Percentiles rank a stretch among this genome's conserved stretches.
These are phyloP conservation scores for Arothron firmamentum DNA, from an alignment of 2,113 vertebrate genomes.

Conservation along the genomic window DNA sequence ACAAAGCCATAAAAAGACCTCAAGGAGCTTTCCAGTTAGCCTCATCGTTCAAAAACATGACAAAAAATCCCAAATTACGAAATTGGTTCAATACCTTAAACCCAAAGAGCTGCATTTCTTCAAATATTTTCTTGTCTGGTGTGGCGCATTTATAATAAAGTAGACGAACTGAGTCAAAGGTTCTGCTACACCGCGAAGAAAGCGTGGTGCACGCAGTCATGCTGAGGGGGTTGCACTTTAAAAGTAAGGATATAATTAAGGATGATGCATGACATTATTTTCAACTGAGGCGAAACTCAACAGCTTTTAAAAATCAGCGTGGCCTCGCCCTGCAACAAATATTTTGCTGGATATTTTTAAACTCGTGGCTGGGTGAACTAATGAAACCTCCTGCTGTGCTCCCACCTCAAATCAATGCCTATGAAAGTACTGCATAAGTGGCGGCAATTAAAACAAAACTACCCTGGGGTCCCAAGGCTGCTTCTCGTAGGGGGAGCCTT, in stretches of 20 bases:
- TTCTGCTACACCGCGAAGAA: neutral
- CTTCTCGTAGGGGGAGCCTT: constrained; percentile 16
- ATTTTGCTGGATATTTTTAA: constrained; percentile 7
- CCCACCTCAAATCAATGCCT: constrained; percentile 1
- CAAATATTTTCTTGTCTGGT: no score
- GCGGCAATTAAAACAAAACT: constrained; percentile 19
- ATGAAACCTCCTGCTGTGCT: constrained; percentile 11
- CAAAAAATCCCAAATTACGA: no score
- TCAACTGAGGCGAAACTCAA: neutral
- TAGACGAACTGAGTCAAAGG: neutral
- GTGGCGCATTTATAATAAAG: no score
- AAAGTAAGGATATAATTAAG: constrained; percentile 4
- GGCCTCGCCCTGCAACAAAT: neutral
- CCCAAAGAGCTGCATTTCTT: no score
- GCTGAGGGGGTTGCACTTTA: neutral
- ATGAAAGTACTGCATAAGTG: constrained; percentile 23
- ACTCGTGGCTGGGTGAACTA: constrained; percentile 10
- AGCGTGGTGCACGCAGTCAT: neutral
- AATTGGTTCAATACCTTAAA: no score
- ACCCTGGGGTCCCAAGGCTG: constrained; percentile 9
- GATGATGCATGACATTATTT: neutral
- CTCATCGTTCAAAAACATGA: neutral
- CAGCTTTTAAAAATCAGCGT: neutral
- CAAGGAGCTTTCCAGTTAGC: constrained; percentile 3
- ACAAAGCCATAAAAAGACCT: constrained; percentile 15